These are phyloP conservation scores for Dipodomys ordii DNA, from an alignment of 2,113 vertebrate species.

Conservation along the genomic window DNA sequence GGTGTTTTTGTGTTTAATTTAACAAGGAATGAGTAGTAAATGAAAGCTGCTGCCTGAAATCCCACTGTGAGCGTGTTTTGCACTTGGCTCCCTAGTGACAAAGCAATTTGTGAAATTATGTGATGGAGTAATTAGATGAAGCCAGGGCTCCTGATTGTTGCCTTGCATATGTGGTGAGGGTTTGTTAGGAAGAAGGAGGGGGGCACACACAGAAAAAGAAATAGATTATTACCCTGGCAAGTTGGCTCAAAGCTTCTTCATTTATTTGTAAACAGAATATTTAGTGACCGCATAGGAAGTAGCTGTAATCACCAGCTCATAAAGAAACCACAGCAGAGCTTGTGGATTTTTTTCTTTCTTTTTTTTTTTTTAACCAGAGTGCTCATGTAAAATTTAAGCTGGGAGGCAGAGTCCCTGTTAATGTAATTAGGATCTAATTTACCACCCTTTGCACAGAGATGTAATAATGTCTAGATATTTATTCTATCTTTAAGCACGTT, in stretches of 20 bases:
- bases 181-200: slow-evolving; percentile 82
- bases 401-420: slow-evolving; percentile 97
- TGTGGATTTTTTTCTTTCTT: slow-evolving; percentile 87
- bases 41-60: slow-evolving; percentile 95
- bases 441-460: slow-evolving; percentile 95
- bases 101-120: slow-evolving; percentile 99
- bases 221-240: slow-evolving; percentile 92
- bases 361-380: slow-evolving; percentile 73
- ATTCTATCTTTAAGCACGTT: slow-evolving; percentile 91
- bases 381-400: slow-evolving; percentile 95
- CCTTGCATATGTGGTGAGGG: slow-evolving; percentile 89
- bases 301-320: slow-evolving; percentile 95
- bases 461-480: slow-evolving; percentile 93
- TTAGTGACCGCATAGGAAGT: slow-evolving; percentile 93
- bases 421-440: slow-evolving; percentile 99
- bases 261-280: slow-evolving; percentile 98
- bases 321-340: slow-evolving; percentile 96
- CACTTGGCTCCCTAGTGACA: slow-evolving; percentile 97
- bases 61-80: slow-evolving; percentile 95
- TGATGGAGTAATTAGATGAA: slow-evolving; percentile 99
- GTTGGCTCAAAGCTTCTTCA: slow-evolving; percentile 92
- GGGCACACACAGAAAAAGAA: slow-evolving; percentile 66
- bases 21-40: slow-evolving; percentile 98
- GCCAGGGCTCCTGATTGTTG: slow-evolving; percentile 94
- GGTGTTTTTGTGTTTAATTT: slow-evolving; percentile 98